Conservation (phyloP, 2,888 invertebrate genomes). For the Punctoribates punctum region DNA sequence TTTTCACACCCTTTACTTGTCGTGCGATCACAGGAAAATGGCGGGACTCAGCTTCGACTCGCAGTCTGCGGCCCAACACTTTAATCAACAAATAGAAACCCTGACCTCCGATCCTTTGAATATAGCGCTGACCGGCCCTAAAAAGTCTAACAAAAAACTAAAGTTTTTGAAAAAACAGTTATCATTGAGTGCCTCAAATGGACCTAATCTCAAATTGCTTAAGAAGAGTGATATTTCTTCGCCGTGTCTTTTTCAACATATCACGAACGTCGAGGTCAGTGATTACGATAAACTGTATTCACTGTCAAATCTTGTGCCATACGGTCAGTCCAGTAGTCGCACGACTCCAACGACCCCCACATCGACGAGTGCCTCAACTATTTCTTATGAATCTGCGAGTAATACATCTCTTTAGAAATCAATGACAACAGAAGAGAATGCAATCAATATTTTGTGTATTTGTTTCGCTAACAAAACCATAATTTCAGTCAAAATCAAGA, state of each 20-base stretch:
- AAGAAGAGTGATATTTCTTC: conserved; percentile 76
- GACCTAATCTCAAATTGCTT: conserved; percentile 59
- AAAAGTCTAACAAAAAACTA: conserved; percentile 53
- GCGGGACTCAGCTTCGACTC: conserved; percentile 77
- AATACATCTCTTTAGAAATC: conserved; percentile 19
- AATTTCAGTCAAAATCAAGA: conserved; percentile 7
- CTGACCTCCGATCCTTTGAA: conserved; percentile 73
- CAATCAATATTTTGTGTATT: background rate
- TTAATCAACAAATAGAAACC: conserved; percentile 66
- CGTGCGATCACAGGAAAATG: conserved; percentile 69
- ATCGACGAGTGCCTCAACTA: conserved; percentile 34
- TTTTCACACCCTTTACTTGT: conserved; percentile 77
- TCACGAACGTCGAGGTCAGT: conserved; percentile 69
- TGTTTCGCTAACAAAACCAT: background rate
- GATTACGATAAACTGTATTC: conserved; percentile 66
- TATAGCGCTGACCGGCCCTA: conserved; percentile 68
- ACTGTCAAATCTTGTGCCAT: conserved; percentile 52
- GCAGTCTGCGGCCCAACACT: conserved; percentile 66
- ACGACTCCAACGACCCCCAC: background rate
- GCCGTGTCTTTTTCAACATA: conserved; percentile 79
- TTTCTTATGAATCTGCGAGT: conserved; percentile 21
- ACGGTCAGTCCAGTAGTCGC: background rate
- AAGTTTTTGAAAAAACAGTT: conserved; percentile 30
- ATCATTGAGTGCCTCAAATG: background rate
- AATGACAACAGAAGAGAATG: background rate